Base-by-base conservation (phyloP, 2,113 vertebrate species). In the Scolopax mira region DNA sequence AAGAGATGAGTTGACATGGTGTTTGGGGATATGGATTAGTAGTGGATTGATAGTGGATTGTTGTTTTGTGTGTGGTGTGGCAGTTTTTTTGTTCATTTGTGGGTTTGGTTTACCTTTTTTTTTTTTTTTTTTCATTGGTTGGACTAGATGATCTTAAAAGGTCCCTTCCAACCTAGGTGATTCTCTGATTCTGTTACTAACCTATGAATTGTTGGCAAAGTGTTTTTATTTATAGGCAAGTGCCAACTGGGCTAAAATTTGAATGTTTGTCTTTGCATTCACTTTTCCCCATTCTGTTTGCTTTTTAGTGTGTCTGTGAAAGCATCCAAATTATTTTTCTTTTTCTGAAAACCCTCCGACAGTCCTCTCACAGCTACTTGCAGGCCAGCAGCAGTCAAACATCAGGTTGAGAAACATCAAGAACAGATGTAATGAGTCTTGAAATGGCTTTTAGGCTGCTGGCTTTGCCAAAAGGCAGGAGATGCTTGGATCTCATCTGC, bases 241-340 rank as follows among this genome's bases (percentile, higher is more conserved):
- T 48, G 27, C 8, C 4, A 87, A 22, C 23, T 2, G 5, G 41
- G 30, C 3, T 89, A 31, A 88, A 57, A 49, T 90, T 65, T 7
- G 66, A 28, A 65, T 8, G 9, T 69, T 82, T 57, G 22, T 30
- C 35, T 88, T 89, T 79, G 31, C 58, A 72, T 91, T 69, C 55
- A 14, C 35, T 70, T 80, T 74, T 28, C 30, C 13, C 33, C 21
- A 5, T 60, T 62, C 84, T 39, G 13, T 27, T 64, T 85, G 65
- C 84, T 87, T 10, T 0, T 42, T 57, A 74, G 39, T 7, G 2
- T 30, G 23, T 13, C 61, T 1, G 3, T 0, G 0, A 69, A 79
- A 88, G 51, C 39, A 44, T 39, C 66, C 18, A 82, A 48, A 39
- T 69, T 25, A 42, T 48, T 81, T n/a, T 35, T 69, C 10, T 75